Evolutionary conservation across 2,113 vertebrate genomes (phyloP), one percentile per base, ranked within the genome.

Genomic region (Hemibates koningsi): DNA sequence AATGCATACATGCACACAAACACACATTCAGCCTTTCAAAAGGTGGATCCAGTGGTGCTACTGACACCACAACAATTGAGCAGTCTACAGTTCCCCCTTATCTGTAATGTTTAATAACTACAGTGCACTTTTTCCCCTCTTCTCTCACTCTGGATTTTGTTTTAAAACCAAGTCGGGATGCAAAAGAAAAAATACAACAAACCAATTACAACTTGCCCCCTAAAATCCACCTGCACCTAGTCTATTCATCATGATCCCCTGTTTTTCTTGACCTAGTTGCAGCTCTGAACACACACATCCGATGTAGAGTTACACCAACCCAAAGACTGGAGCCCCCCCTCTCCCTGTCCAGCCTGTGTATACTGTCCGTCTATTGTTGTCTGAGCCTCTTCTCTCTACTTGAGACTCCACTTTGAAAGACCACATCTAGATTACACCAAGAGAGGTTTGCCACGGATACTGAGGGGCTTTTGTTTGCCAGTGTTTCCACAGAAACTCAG

Each of bases 401-500:
- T 90, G 90, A 95, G 93, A 92, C 94, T 87, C 53, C 56, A 87
- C 91, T 86, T 90, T 94, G 91, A 96, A 96, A 95, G 92, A 86
- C 90, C 90, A 90, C 90, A 87, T 94, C 94, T 95, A 95, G 93
- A 96, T 96, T 95, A 95, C 94, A 93, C 90, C 89, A 89, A 85
- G 87, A 92, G 88, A 90, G 93, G 92, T 90, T 88, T 86, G 86
- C 90, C 81, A 80, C 41, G 45, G 94, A 91, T 88, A 96, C 96
- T 96, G 91, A 96, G 91, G 90, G 89, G 84, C 93, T 96, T 96
- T 96, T 97, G 97, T 97, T 96, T 95, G 92, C 88, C 43, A 34
- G 83, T 38, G 96, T 97, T 96, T 94, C 95, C 94, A 96, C 92
- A 95, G 96, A 95, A 96, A 96, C 95, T 89, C 87, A 86, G 92